Conservation (phyloP, 2,113 vertebrate genomes). For the Cepphus grylle region DNA sequence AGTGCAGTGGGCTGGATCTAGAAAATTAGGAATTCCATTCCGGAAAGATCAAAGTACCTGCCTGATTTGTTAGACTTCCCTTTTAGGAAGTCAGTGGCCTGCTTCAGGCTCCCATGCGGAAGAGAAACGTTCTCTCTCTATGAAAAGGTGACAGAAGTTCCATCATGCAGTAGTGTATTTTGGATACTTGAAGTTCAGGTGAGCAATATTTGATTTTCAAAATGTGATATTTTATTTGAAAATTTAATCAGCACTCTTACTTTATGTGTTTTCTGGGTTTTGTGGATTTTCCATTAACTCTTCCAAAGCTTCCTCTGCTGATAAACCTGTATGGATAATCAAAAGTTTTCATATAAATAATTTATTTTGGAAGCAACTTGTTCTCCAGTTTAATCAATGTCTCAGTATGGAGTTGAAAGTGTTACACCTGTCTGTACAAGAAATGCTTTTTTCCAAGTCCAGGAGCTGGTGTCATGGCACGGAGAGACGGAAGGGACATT, state of each 20-base stretch:
- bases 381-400: background rate
- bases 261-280: background rate
- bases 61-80: background rate
- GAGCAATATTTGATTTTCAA: background rate
- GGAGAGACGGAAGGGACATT: background rate
- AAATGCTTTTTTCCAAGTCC: background rate
- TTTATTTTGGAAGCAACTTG: background rate
- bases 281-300: background rate
- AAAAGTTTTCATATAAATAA: background rate
- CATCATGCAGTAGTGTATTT: background rate
- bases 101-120: background rate
- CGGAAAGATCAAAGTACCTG: background rate
- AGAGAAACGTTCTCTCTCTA: background rate
- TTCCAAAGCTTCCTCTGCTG: background rate
- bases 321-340: background rate
- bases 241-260: background rate
- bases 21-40: background rate
- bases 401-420: background rate
- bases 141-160: background rate
- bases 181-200: background rate
- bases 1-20: background rate
- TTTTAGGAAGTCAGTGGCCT: background rate
- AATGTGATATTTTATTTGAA: background rate
- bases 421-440: background rate
- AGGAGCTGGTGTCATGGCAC: background rate